Evolutionary conservation across 2,797 vertebrate genomes (phyloP).

Genomic region (Chelon auratus): DNA sequence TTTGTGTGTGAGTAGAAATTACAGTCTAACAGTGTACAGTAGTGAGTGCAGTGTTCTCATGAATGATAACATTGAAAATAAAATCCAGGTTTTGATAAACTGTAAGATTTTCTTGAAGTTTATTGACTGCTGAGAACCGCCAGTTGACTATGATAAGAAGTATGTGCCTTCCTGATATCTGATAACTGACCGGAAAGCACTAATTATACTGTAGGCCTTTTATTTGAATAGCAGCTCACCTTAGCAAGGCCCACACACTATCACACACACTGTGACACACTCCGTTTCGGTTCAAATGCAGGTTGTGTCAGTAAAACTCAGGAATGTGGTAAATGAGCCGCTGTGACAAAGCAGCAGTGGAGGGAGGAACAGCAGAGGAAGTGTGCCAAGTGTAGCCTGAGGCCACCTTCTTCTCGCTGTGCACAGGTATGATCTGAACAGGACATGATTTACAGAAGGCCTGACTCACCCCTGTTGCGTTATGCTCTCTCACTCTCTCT

Average conservation of each 20-base stretch:
- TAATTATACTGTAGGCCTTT: background rate
- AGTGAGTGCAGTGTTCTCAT: background rate
- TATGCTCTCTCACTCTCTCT: constrained; percentile 22
- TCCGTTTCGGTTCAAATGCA: constrained; percentile 32
- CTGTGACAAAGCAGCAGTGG: constrained; percentile 9
- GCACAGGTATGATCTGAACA: constrained; percentile 45
- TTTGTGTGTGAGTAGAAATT: no score
- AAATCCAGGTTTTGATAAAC: background rate
- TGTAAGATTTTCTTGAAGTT: background rate
- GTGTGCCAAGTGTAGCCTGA: constrained; percentile 61
- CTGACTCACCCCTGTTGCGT: constrained; percentile 59
- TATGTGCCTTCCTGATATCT: background rate
- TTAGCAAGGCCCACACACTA: background rate
- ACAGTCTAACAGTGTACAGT: background rate
- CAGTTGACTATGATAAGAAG: background rate
- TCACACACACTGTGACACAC: constrained; percentile 4
- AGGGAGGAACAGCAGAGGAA: constrained; percentile 9
- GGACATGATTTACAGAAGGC: constrained; percentile 56
- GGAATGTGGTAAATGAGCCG: constrained; percentile 55
- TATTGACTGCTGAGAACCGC: background rate
- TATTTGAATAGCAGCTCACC: constrained; percentile 19
- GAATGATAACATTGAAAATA: background rate
- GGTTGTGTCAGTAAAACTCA: constrained; percentile 57
- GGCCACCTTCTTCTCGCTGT: constrained; percentile 48
- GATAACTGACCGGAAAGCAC: background rate